Conservation (phyloP, 2,888 invertebrate species). For the Heteromurus nitidus region DNA sequence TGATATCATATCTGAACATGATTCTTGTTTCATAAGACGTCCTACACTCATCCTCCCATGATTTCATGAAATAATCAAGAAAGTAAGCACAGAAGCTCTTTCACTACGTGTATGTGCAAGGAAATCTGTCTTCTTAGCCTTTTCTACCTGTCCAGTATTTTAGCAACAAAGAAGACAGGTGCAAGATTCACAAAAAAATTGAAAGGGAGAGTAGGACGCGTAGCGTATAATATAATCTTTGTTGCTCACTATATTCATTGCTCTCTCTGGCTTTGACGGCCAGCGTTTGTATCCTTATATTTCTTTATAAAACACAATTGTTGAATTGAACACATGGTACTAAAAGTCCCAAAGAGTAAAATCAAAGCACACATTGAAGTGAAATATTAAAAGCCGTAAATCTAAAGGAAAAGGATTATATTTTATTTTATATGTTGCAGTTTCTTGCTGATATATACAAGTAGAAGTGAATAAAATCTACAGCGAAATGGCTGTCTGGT, state of each 20-base stretch:
- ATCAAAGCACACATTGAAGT: too few relatives aligned
- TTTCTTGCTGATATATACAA: conserved; percentile 9
- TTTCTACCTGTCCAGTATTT: conserved; percentile 33
- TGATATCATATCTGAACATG: conserved; percentile 32
- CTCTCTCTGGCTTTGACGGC: too few relatives aligned
- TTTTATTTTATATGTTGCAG: neutral
- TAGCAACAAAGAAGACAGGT: conserved; percentile 40
- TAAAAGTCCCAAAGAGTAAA: too few relatives aligned
- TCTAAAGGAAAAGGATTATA: too few relatives aligned
- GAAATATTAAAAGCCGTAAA: too few relatives aligned
- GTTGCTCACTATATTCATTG: too few relatives aligned
- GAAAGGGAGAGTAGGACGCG: too few relatives aligned
- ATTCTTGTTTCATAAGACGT: conserved; percentile 22
- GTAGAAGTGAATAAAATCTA: conserved; percentile 13
- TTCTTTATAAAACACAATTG: too few relatives aligned
- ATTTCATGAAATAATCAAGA: conserved; percentile 29
- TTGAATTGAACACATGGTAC: too few relatives aligned
- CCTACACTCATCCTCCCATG: conserved; percentile 8
- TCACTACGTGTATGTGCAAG: conserved; percentile 24
- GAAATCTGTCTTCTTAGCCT: conserved; percentile 44
- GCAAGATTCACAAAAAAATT: too few relatives aligned
- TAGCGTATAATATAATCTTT: too few relatives aligned
- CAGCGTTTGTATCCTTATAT: too few relatives aligned
- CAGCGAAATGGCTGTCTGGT: neutral
- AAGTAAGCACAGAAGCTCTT: conserved; percentile 47